Conservation (phyloP, 35 echinoderm and acorn worm genomes). For the Apostichopus californicus region DNA sequence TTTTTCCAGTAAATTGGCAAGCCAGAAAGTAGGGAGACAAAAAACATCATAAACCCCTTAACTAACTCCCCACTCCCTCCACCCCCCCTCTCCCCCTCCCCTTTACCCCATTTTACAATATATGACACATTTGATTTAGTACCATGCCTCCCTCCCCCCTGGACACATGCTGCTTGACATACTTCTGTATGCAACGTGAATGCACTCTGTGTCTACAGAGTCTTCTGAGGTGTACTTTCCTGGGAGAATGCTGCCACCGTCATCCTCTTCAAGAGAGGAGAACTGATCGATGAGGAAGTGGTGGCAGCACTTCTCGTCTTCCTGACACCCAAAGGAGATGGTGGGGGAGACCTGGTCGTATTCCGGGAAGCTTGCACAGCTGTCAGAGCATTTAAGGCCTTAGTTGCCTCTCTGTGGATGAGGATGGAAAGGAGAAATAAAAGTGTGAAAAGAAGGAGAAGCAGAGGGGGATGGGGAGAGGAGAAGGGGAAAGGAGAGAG, state of each 20-base stretch:
- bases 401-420: constrained; percentile 12
- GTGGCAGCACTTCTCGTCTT: constrained; percentile 7
- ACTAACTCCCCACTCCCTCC: no score
- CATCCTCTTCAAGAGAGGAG: constrained; percentile 14
- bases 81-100: no score
- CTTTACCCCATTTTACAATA: no score
- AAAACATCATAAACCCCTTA: no score
- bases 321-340: constrained; percentile 16
- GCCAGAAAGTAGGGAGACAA: no score
- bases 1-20: no score
- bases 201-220: neutral
- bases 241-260: neutral
- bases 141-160: no score
- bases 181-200: no score
- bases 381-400: constrained; percentile 3
- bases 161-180: no score
- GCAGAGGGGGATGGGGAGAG: no score
- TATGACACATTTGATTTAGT: no score
- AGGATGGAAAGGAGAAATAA: neutral
- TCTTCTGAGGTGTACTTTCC: neutral
- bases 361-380: constrained; percentile 1
- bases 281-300: constrained; percentile 16
- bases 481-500: neutral
- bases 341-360: neutral
- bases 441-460: neutral